phyloP scores from a whole-genome alignment of 2,113 vertebrate genomes.

The Serranochromis macrocephalus region DNA sequence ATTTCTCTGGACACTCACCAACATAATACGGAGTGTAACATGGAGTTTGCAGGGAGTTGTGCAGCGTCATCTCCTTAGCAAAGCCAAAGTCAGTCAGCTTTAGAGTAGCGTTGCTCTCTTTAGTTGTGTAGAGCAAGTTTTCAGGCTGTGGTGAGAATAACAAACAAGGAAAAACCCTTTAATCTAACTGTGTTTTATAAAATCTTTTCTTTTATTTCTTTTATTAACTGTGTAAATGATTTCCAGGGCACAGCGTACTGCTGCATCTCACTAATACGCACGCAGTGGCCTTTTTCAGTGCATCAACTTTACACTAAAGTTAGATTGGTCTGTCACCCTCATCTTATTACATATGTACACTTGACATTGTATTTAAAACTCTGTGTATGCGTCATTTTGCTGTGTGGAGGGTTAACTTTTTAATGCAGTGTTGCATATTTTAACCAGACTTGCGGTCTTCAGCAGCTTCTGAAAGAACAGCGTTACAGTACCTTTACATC shows the following conservation, averaged over 20 bases:
- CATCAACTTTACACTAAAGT: not conserved
- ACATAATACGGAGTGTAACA: conserved; percentile 66
- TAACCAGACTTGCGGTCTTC: not conserved
- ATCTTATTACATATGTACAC: not conserved
- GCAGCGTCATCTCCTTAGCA: conserved; percentile 85
- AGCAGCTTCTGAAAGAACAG: not conserved
- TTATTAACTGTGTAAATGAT: not conserved
- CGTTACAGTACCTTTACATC: conserved; percentile 80
- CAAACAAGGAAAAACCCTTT: not conserved
- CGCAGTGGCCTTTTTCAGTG: not conserved
- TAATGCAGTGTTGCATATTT: not conserved
- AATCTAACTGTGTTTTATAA: not conserved
- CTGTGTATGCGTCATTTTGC: not conserved
- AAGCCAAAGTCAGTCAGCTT: conserved; percentile 94
- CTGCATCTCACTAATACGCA: not conserved
- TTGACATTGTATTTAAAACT: not conserved
- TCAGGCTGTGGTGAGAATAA: conserved; percentile 70
- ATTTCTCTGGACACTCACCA: conserved; percentile 25
- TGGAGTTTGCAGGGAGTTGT: conserved; percentile 70
- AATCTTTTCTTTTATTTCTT: not conserved
- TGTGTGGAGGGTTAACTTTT: not conserved
- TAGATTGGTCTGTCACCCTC: not conserved
- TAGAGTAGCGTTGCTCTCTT: conserved; percentile 79
- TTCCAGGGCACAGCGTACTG: not conserved
- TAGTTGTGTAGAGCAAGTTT: conserved; percentile 88